A percentile compares a stretch with the other conserved stretches of the same genome.
Evolutionary conservation across 2,113 vertebrate genomes (phyloP).

Genomic region (Anarhynchus alexandrinus): DNA sequence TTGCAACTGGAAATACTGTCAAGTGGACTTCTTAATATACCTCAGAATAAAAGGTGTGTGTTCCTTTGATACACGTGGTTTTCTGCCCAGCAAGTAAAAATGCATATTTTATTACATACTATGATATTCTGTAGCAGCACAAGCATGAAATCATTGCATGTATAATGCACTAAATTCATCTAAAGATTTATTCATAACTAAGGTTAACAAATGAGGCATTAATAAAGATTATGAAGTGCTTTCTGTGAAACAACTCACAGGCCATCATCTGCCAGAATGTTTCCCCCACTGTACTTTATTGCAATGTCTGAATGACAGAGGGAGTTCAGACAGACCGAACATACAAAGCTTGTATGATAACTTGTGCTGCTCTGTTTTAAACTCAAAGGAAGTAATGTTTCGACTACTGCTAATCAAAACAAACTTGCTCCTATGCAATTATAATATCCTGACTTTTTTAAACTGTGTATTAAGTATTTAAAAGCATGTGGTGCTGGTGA

Average conservation of each 20-base stretch:
- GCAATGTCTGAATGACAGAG: neutral
- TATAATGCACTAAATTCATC: neutral
- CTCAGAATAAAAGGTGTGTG: neutral
- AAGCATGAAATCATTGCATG: neutral
- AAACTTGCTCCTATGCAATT: neutral
- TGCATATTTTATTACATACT: neutral
- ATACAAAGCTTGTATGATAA: neutral
- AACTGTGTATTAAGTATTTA: neutral
- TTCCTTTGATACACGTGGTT: neutral
- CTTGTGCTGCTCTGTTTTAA: neutral
- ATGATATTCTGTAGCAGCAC: neutral
- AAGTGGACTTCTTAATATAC: neutral
- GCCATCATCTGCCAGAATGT: neutral
- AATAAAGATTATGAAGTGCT: neutral
- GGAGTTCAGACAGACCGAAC: neutral
- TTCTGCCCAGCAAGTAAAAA: neutral
- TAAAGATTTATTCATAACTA: neutral
- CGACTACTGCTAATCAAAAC: constrained; percentile 1
- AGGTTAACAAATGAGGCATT: neutral
- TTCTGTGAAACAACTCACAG: neutral
- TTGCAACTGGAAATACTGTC: neutral
- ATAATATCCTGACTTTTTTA: constrained; percentile 1
- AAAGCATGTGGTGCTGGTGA: neutral
- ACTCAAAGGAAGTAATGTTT: neutral
- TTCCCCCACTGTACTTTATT: neutral